These are phyloP conservation scores for Perizoma flavofasciatum DNA, from an alignment of 2,888 invertebrate genomes.

Conservation along the genomic window DNA sequence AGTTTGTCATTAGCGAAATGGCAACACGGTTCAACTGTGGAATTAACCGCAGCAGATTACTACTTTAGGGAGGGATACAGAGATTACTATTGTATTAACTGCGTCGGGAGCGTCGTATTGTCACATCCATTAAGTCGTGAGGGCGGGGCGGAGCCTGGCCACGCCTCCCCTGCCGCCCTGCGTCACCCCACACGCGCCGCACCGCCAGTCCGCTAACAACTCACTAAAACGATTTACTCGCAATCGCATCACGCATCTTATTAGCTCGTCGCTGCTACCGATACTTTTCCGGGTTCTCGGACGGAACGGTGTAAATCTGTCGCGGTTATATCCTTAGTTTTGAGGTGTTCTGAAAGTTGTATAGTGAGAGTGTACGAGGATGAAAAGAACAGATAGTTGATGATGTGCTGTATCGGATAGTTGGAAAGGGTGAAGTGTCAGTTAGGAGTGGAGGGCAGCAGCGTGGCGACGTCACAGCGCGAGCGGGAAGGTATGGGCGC, in stretches of 20 bases:
- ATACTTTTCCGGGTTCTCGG: slow-evolving; percentile 23
- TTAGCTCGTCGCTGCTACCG: slow-evolving; percentile 51
- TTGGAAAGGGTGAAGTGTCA: slow-evolving; percentile 32
- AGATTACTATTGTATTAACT: slow-evolving; percentile 70
- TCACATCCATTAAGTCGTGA: slow-evolving; percentile 78
- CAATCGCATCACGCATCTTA: slow-evolving; percentile 75
- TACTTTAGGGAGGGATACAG: slow-evolving; percentile 67
- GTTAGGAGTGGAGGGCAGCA: slow-evolving; percentile 41
- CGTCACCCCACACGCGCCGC: slow-evolving; percentile 53
- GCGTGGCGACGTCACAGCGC: slow-evolving; percentile 69
- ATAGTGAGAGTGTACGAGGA: slow-evolving; percentile 31
- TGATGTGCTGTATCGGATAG: slow-evolving; percentile 42
- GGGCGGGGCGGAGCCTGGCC: slow-evolving; percentile 61
- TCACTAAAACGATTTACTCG: slow-evolving; percentile 75
- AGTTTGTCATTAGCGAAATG: slow-evolving; percentile 26
- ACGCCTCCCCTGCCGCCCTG: slow-evolving; percentile 58
- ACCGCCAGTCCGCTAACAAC: slow-evolving; percentile 35
- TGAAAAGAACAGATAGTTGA: slow-evolving; percentile 41
- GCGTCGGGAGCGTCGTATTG: slow-evolving; percentile 77
- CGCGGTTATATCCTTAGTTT: background rate
- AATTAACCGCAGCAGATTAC: slow-evolving; percentile 49
- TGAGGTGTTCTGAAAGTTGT: slow-evolving; percentile 1
- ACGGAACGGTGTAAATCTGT: background rate
- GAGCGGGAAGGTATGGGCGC: slow-evolving; percentile 46
- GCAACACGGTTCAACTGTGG: slow-evolving; percentile 22